phyloP scores from a whole-genome alignment of 2,113 vertebrate genomes.

The Ia io region DNA sequence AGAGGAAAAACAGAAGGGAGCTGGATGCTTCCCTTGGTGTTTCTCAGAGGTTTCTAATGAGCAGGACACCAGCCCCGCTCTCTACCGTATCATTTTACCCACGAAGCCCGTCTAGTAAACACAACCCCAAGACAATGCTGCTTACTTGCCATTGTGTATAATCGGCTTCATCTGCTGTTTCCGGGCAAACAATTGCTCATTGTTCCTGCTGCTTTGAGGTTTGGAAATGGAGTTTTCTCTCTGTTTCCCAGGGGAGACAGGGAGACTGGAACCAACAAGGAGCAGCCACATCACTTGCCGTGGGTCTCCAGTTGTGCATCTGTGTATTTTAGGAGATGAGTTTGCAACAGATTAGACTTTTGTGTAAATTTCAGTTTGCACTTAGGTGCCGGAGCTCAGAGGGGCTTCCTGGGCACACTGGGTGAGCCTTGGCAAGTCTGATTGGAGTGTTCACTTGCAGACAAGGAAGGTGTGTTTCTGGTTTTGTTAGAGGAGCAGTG shows the following conservation, averaged over 20 bases:
- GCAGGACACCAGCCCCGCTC: neutral
- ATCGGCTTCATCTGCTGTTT: neutral
- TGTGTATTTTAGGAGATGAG: neutral
- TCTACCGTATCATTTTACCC: constrained; percentile 42
- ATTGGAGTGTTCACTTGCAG: neutral
- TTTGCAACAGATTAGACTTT: neutral
- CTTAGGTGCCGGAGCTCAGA: neutral
- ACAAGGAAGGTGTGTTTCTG: neutral
- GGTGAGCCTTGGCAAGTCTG: neutral
- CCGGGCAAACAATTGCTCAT: constrained; percentile 44
- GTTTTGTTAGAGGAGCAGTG: neutral
- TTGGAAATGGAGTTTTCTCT: constrained; percentile 58
- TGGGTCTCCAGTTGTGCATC: neutral
- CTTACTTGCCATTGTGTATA: constrained; percentile 29
- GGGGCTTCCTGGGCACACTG: neutral
- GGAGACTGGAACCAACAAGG: constrained; percentile 31
- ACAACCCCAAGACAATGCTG: constrained; percentile 6
- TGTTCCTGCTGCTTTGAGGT: constrained; percentile 53
- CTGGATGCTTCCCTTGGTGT: neutral
- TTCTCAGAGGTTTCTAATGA: constrained; percentile 47
- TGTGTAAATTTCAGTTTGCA: neutral
- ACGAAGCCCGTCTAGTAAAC: neutral
- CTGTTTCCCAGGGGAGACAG: constrained; percentile 1
- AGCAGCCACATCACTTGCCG: constrained; percentile 5
- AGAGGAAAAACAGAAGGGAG: constrained; percentile 50